Conservation (phyloP, 2,888 invertebrate genomes). For the Tuta absoluta region DNA sequence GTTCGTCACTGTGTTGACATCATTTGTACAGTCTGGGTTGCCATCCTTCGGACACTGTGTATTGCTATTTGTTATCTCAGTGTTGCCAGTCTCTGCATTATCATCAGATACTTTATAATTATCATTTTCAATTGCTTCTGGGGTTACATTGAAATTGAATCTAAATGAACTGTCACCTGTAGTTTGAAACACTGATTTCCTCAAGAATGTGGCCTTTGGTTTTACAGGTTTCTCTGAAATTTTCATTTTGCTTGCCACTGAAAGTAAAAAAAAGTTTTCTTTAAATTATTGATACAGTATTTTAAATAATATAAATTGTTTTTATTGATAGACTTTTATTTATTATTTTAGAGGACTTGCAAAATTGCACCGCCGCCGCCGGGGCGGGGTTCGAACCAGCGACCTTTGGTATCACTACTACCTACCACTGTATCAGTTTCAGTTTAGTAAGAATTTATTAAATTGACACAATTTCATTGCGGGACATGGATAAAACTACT, state of each 20-base stretch:
- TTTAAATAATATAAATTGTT: no score
- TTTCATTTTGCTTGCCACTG: constrained; percentile 82
- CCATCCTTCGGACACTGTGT: background rate
- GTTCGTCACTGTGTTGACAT: constrained; percentile 30
- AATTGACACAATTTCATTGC: no score
- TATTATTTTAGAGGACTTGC: no score
- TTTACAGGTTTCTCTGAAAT: constrained; percentile 74
- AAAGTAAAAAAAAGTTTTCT: no score
- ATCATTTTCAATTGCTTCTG: constrained; percentile 48
- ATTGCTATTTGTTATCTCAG: background rate
- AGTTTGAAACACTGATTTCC: constrained; percentile 82
- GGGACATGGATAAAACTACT: no score
- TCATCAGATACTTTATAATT: constrained; percentile 21
- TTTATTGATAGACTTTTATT: no score
- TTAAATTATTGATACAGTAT: no score
- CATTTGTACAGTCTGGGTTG: constrained; percentile 15
- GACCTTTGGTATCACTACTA: no score
- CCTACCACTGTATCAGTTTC: no score
- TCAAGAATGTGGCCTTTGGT: constrained; percentile 85
- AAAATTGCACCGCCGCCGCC: no score
- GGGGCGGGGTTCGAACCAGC: no score
- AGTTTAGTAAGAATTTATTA: no score
- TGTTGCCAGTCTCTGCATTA: constrained; percentile 31
- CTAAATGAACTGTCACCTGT: constrained; percentile 79
- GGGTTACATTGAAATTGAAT: constrained; percentile 70